Percentiles rank a stretch among this genome's conserved stretches.
Evolutionary conservation across 2,888 invertebrate genomes (phyloP).

Genomic region (Drosophila atripex): DNA sequence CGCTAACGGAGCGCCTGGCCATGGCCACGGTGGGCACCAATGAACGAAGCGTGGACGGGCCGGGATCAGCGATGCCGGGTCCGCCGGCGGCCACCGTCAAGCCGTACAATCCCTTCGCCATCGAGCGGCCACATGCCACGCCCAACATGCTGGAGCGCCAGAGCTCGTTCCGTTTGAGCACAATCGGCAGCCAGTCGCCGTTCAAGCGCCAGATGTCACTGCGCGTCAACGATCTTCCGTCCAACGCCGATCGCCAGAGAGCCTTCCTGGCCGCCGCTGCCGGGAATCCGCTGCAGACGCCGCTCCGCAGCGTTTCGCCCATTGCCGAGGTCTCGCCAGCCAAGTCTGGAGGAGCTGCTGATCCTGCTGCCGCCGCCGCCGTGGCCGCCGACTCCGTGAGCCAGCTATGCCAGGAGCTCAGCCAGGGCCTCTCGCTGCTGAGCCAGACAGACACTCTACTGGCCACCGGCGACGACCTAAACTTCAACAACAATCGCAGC

Average conservation of each 20-base stretch:
- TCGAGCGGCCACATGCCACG: conserved; percentile 97
- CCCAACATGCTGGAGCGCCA: conserved; percentile 97
- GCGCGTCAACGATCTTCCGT: conserved; percentile 96
- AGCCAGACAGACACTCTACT: conserved; percentile 85
- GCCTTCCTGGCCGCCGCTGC: conserved; percentile 83
- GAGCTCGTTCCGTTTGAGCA: conserved; percentile 96
- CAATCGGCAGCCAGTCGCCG: conserved; percentile 91
- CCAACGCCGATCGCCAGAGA: conserved; percentile 93
- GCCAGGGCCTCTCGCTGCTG: conserved; percentile 88
- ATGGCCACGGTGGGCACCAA: conserved; percentile 85
- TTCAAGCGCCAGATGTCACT: conserved; percentile 98
- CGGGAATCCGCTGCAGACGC: conserved; percentile 76
- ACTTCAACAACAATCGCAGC: conserved; percentile 86
- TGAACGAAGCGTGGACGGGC: conserved; percentile 84
- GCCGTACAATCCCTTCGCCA: conserved; percentile 95
- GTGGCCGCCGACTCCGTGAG: conserved; percentile 86
- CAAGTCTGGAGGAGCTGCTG: conserved; percentile 63
- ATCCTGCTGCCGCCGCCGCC: conserved; percentile 64
- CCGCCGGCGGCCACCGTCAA: conserved; percentile 83
- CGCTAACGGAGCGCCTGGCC: conserved; percentile 90
- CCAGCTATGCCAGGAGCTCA: conserved; percentile 91
- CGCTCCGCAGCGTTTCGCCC: conserved; percentile 87
- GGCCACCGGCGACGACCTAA: conserved; percentile 84
- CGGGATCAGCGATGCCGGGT: conserved; percentile 43
- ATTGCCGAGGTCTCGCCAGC: conserved; percentile 90